Evolutionary conservation across 2,888 invertebrate genomes (phyloP), one percentile per base, ranked within the genome.

Genomic region (Ochlodes sylvanus): DNA sequence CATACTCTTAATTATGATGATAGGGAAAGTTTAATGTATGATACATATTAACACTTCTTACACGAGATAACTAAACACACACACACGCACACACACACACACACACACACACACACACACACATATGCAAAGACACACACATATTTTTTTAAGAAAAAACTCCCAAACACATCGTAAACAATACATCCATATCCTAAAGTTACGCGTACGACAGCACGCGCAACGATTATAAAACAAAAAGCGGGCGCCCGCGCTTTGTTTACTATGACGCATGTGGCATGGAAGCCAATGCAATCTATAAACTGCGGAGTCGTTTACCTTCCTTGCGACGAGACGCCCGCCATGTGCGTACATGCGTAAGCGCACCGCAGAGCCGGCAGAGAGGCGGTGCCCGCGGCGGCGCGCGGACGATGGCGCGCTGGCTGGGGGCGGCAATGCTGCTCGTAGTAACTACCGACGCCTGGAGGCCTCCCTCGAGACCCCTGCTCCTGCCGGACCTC

Each of bases 291-390:
- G 92, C 92, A 91, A 86, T 88, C 86, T 86, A 84, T 84, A 84
- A 84, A 84, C 81, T 83, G 84, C 86, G 88, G 91, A 92, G 92
- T 92, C 92, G 92, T 89, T 90, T 90, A 92, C 92, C 91, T 90
- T 90, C 88, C 88, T 86, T 81, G 90, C 87, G 85, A 81, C 89
- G 90, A 87, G 91, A 86, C 91, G 88, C 83, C 79, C 87, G 90
- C 87, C 88, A 89, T 90, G 91, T 89, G 91, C 89, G 91, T 86
- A 84, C 80, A 86, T 87, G 90, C 89, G 89, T 88, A 81, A 86
- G 89, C 88, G 89, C 85, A 86, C 80, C 79, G 78, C 80, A 79
- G 78, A 77, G 79, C 72, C 79, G 77, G 79, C 89, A 88, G 87
- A 89, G 82, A 82, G 83, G 77, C 85, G 79, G 76, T 81, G 86